Evolutionary conservation across 2,113 vertebrate genomes (phyloP).

Genomic region (Anoura caudifer): DNA sequence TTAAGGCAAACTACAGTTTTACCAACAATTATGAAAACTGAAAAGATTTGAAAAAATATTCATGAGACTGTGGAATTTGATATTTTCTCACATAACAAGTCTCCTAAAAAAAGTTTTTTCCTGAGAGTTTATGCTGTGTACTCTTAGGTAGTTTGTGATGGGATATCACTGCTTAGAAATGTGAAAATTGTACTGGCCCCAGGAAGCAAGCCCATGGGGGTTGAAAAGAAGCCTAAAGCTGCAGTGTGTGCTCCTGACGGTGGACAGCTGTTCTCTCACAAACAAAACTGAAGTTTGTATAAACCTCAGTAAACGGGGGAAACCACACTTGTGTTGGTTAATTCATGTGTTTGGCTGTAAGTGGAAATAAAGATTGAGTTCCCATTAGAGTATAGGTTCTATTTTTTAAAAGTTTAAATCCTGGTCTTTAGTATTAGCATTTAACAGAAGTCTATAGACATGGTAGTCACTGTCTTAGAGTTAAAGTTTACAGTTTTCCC

Average conservation of each 20-base stretch:
- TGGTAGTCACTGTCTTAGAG: not conserved
- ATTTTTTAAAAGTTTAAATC: not conserved
- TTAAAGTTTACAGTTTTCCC: not conserved
- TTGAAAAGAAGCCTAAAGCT: not conserved
- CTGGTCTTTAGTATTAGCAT: not conserved
- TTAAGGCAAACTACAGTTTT: not conserved
- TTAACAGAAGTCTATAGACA: constrained; percentile 11
- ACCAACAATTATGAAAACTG: constrained; percentile 14
- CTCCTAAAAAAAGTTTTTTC: not conserved
- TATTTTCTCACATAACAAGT: not conserved
- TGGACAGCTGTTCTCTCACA: not conserved
- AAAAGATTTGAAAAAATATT: not conserved
- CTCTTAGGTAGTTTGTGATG: not conserved
- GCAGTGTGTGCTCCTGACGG: not conserved
- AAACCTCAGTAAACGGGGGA: not conserved
- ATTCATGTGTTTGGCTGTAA: not conserved
- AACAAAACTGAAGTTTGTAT: constrained; percentile 34
- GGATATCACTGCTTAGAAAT: not conserved
- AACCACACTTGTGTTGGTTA: not conserved
- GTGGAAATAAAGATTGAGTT: not conserved
- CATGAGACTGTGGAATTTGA: not conserved
- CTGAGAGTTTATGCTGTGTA: not conserved
- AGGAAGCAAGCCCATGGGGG: not conserved
- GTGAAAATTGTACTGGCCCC: not conserved
- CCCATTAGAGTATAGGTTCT: not conserved